Evolutionary conservation across 30 jellyfish, hydroid and myxozoan species (phyloP), one percentile per base, ranked within the genome.

Genomic region (Hydractinia symbiolongicarpus): DNA sequence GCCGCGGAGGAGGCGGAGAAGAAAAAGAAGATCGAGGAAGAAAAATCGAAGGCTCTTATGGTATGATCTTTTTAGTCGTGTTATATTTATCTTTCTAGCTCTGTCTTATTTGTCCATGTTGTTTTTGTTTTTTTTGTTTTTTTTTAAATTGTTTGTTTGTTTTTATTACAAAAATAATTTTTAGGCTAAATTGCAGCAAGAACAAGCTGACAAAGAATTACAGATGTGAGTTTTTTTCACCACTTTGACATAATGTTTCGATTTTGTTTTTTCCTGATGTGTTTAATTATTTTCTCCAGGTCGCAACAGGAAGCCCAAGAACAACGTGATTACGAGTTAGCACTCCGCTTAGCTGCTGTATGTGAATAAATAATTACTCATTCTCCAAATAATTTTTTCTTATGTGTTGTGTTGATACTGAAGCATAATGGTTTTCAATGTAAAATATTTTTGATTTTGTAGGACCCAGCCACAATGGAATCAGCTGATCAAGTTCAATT

Each of bases 261-360:
- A 11, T 16, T 58, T 58, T 58, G 69, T 58, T 11, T 58, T 58
- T 0, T 58, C 69, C 19, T 58, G 69, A 58, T 11, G 15, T 58
- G 69, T 58, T 16, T 58, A 7, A 7, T 13, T 70, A 68, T 64
- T 67, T 51, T 60, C 64, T 72, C 5, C 80, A 93, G 98, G 62
- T 76, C 85, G 66, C 95, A 89, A 14, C 96, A 88, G 54, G 98
- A 93, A 81, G 98, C 71, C 76, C 98, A 93, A 78, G 96, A 84
- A 61, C 76, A 88, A 44, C 77, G 98, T 62, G 98, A 93, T 80
- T 87, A 93, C 74, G 98, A 93, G 16, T 44, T 93, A 66, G 98
- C 98, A 11, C 62, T 93, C 67, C 93, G 98, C 16, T 90, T 93
- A 8, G 96, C 98, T 5, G 88, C 95, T 84, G 98, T 93, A 78